A percentile compares a stretch with the other conserved stretches of the same genome.
Evolutionary conservation across 2,797 vertebrate species (phyloP).

Genomic region (Alcedo quadribrachys): DNA sequence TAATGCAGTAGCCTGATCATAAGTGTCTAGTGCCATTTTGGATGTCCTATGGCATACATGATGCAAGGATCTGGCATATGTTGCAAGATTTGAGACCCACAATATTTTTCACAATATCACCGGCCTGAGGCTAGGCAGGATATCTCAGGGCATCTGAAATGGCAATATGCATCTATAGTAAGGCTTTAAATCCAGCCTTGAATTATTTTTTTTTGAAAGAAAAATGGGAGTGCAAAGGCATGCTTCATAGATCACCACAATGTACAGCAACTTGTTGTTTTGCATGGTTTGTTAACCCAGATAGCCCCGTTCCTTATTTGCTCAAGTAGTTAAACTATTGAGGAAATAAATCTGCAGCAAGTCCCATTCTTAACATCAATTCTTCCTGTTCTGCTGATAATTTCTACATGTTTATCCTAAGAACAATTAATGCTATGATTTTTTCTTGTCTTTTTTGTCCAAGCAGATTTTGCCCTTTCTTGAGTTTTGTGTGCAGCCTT

Average conservation of each 20-base stretch:
- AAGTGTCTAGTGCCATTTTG: neutral
- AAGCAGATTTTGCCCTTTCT: neutral
- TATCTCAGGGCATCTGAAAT: neutral
- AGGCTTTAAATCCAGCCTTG: neutral
- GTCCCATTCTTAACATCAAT: neutral
- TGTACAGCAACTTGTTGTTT: neutral
- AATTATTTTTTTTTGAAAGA: neutral
- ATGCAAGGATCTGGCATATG: neutral
- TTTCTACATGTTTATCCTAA: neutral
- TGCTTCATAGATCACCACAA: neutral
- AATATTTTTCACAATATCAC: neutral
- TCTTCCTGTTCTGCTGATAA: neutral
- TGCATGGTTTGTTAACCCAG: neutral
- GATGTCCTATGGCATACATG: neutral
- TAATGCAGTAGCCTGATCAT: neutral
- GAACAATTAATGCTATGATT: neutral
- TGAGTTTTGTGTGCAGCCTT: neutral
- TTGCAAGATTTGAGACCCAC: neutral
- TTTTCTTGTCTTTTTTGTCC: neutral
- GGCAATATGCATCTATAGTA: neutral
- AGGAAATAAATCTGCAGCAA: neutral
- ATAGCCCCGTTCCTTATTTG: neutral
- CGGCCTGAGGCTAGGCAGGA: neutral
- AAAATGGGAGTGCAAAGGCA: neutral
- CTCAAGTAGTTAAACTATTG: neutral